These are phyloP conservation scores for Diaphora mendica DNA, from an alignment of 2,888 invertebrate genomes.

Conservation along the genomic window DNA sequence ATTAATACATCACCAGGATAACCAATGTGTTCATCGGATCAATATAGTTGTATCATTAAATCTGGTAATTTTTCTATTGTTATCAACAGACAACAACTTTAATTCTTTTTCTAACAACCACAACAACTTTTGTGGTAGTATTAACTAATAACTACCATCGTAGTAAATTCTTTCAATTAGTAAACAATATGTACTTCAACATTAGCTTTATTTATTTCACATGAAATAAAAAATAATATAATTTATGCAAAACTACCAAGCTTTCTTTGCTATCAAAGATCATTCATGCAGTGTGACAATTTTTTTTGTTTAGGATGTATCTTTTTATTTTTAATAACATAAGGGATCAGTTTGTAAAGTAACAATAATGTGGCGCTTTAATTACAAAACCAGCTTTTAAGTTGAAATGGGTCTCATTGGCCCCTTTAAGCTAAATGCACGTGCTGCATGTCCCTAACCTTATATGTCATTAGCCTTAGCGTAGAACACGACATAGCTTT, in stretches of 20 bases:
- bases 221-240: neutral
- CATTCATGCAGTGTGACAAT: neutral
- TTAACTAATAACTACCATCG: neutral
- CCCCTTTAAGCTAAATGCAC: conserved; percentile 17
- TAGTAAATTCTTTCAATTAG: neutral
- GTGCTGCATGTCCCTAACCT: conserved; percentile 38
- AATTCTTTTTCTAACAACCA: neutral
- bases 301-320: neutral
- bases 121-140: neutral
- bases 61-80: neutral
- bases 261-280: neutral
- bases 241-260: neutral
- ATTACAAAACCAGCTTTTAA: neutral
- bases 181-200: neutral
- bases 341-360: conserved; percentile 74
- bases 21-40: neutral
- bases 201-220: neutral
- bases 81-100: neutral
- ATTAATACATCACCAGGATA: no score
- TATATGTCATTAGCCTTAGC: conserved; percentile 35
- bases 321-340: conserved; percentile 10
- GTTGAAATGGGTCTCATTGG: neutral
- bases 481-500: conserved; percentile 29
- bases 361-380: conserved; percentile 5
- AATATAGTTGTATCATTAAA: neutral